Base-by-base conservation (phyloP, 1,140 invertebrate genomes). In the Heliconius congener region DNA sequence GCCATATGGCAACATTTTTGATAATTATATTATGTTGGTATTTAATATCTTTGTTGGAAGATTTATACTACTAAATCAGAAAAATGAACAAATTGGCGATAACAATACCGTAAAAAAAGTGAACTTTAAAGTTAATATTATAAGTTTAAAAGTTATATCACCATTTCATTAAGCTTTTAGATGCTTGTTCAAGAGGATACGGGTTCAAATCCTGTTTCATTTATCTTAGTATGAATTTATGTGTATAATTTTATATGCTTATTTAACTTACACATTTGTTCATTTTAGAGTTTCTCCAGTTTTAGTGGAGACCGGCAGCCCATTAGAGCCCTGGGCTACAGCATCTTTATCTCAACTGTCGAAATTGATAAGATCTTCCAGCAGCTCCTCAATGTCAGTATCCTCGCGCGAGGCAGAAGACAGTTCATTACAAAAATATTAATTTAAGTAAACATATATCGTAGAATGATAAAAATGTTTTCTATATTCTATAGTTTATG, bases 301-400 rank as follows among this genome's bases (percentile, higher is more conserved):
- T 8, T 85, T 83, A 11, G 13, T 46, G 4, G 88, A 88, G 37
- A 11, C 87, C 2, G 87, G 88, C 9, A 93, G 91, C 80, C 93
- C 91, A 1, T 76, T 94, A 71, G 87, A 93, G 80, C 91, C 88
- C 0, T 94, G 91, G 93, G 93, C 93, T 8, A 93, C 91, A 8
- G 93, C 91, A 3, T 85, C 89, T 8, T 79, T 94, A 30, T 91
- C 90, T 1, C 83, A 87, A 19, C 82, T 93, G 8, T 93, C 91
- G 0, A 87, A 88, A 11, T 84, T 93, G 42, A 91, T 94, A 19
- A 83, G 89, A 23, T 92, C 90, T 0, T 82, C 87, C 8, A 93
- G 91, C 76, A 86, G 83, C 9, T 92, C 91, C 50, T 74, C 79
- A 16, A 23, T 81, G 11, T 81, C 76, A 34, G 57, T 70, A 42